Evolutionary conservation across 2,797 vertebrate species (phyloP).

Genomic region (Oreochromis grahami): DNA sequence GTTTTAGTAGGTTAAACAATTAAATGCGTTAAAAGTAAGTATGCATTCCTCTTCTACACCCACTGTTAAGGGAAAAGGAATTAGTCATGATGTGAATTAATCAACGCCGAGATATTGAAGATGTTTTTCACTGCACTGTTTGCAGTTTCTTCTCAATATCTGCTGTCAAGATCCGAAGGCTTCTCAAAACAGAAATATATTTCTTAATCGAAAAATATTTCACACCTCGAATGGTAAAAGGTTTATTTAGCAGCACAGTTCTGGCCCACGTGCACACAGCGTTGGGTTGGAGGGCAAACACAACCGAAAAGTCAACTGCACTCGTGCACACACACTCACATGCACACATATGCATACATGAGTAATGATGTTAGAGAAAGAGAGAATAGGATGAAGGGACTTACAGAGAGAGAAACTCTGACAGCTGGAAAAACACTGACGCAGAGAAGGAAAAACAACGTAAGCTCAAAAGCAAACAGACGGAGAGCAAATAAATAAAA

Average conservation of each 20-base stretch:
- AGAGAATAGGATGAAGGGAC: constrained; percentile 55
- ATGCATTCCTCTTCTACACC: constrained; percentile 21
- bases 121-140: neutral
- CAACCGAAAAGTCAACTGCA: constrained; percentile 5
- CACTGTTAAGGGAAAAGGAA: constrained; percentile 11
- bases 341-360: neutral
- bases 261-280: neutral
- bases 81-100: constrained; percentile 1
- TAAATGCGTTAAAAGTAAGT: constrained; percentile 13
- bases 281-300: neutral
- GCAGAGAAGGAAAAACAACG: constrained; percentile 55
- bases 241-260: constrained; percentile 23
- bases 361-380: constrained; percentile 8
- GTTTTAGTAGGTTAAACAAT: constrained; percentile 29
- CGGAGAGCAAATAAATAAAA: constrained; percentile 21
- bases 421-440: constrained; percentile 76
- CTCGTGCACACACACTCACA: constrained; percentile 12
- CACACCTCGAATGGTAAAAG: constrained; percentile 30
- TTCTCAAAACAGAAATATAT: constrained; percentile 35
- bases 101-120: constrained; percentile 36
- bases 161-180: constrained; percentile 2
- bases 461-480: constrained; percentile 47
- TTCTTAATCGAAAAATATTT: constrained; percentile 49
- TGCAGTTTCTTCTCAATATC: constrained; percentile 38
- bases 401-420: constrained; percentile 78